Base-by-base conservation (phyloP, 2,888 invertebrate genomes). In the Lissocephala sabroskyi region DNA sequence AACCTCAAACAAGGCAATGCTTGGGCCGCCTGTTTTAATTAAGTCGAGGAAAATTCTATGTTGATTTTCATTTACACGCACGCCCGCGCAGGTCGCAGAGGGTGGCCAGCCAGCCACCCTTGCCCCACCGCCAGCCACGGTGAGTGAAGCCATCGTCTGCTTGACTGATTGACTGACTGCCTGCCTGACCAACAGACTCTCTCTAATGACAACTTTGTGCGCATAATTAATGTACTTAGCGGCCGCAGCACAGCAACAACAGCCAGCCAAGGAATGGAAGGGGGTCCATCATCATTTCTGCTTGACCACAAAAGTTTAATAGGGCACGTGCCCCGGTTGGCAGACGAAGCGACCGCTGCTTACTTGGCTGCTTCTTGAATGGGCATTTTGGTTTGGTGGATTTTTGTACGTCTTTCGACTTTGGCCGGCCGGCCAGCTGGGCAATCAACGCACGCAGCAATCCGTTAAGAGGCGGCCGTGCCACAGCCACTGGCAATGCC, bases 171-270 rank as follows among this genome's bases (percentile, higher is more conserved):
- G 32, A 39, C 28, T 41, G 33, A 30, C 48, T 35, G 18, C 17
- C 46, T 41, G 23, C 37, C 45, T 37, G 47, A 33, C 40, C 32
- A 18, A 9, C 19, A 10, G 11, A 64, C 49, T 23, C 46, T 59
- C 14, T 16, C 64, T 56, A 64, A 71, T 64, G 71, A 71, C 68
- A 68, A 75, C 50, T 45, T 39, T 49, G 50, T 44, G 46, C 41
- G 53, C 65, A 63, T 70, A 75, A 76, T 76, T 71, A 76, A 75
- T 63, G 68, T 67, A 59, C 56, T 66, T 49, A 44, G 42, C 49
- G 50, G 42, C 13, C 30, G 39, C 40, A 43, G 19, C 40, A 41
- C 41, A 45, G 13, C 16, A 33, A 7, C 41, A 41, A 49, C 42
- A 52, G 36, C 30, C 11, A 42, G 14, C n/a, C 19, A 19, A 19